Evolutionary conservation across 2,113 vertebrate genomes (phyloP), one percentile per base, ranked within the genome.

Genomic region (Lynx canadensis): DNA sequence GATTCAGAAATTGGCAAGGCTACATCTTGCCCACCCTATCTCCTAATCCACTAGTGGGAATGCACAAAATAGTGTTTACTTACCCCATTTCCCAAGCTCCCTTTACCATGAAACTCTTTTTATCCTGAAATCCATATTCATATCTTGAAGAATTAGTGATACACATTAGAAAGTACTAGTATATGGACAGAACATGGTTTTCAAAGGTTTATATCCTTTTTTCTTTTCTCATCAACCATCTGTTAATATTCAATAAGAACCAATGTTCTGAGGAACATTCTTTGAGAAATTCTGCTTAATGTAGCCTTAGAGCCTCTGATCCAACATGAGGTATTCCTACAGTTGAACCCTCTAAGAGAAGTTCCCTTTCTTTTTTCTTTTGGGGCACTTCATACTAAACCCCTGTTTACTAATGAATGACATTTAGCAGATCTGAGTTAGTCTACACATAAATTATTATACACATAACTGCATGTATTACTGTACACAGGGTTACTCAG

Each of bases 121-220:
- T 94, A 89, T 85, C 45, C 41, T 48, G 31, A 66, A 92, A 63
- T 94, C 33, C 25, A 4, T 81, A 45, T 85, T 85, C 45, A 10
- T 68, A 60, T 81, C 57, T n/a, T 55, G 19, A 97, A 60, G 94
- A 94, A 92, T n/a, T 94, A 52, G 65, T 55, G 60, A 41, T 69
- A 38, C 66, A 38, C 23, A 18, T 91, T 45, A 91, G 69, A 48
- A 78, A 52, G 29, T 91, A 29, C 21, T 83, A n/a, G n/a, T 78
- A 1, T 60, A 14, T 66, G 13, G 65, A 38, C 45, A 63, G 48
- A 94, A 66, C 1, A 73, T 63, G 13, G 10, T 91, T 94, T 95
- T 79, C 48, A 87, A 50, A 94, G 69, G 15, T 79, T 71, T 79
- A 66, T 80, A 66, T 85, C 63, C 65, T 68, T 84, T 83, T 68